Evolutionary conservation across 53 echinoderm and acorn worm species (phyloP).

Genomic region (Holothuria leucospilota): DNA sequence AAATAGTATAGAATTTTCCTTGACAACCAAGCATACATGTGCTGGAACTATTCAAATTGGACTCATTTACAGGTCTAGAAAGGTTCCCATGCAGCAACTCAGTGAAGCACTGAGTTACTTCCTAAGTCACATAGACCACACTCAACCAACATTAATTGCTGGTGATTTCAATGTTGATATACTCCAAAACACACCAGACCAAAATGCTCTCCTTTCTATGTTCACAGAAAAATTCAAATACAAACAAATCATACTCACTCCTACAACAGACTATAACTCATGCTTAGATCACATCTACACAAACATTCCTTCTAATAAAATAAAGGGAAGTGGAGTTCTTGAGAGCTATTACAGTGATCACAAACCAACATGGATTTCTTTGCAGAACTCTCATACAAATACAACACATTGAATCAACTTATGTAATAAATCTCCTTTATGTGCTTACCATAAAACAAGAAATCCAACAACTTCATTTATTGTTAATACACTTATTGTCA

Average conservation of each 20-base stretch:
- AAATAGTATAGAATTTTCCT: constrained; percentile 16
- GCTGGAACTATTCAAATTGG: constrained; percentile 12
- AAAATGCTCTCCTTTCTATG: not conserved
- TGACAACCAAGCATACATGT: not conserved
- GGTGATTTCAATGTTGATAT: constrained; percentile 56
- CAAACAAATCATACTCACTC: constrained; percentile 1
- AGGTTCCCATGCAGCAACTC: not conserved
- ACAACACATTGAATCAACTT: too few species aligned
- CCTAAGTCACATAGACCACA: not conserved
- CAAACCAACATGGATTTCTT: constrained; percentile 16
- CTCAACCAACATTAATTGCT: constrained; percentile 23
- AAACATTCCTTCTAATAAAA: not conserved
- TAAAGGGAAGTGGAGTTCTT: not conserved
- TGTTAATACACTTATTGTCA: too few species aligned
- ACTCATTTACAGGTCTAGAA: constrained; percentile 35
- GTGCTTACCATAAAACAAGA: too few species aligned
- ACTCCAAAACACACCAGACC: not conserved
- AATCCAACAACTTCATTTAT: too few species aligned
- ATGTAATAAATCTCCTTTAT: too few species aligned
- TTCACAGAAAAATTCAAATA: not conserved
- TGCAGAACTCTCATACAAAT: too few species aligned
- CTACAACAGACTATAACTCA: constrained; percentile 16
- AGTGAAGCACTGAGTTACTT: not conserved
- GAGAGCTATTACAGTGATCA: constrained; percentile 38
- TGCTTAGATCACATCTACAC: constrained; percentile 36